A percentile compares a stretch with the other conserved stretches of the same genome.
These are phyloP conservation scores for Quadriops clusia DNA, from an alignment of 2,888 invertebrate genomes.

Conservation along the genomic window DNA sequence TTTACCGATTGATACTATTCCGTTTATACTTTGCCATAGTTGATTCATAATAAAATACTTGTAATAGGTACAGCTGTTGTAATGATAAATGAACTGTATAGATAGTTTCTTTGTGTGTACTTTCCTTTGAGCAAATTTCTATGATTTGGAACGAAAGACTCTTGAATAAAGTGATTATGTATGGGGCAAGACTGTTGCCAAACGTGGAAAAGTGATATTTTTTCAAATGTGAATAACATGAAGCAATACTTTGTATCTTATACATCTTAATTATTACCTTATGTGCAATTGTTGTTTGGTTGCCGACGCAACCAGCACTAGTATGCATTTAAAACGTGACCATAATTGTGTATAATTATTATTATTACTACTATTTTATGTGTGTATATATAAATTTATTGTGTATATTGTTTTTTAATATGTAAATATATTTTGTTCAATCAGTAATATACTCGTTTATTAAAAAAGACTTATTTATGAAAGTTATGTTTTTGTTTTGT, in stretches of 20 bases:
- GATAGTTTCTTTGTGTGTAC: conserved; percentile 6
- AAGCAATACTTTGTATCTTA: conserved; percentile 66
- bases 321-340: conserved; percentile 27
- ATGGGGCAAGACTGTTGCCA: conserved; percentile 16
- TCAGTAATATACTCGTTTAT: conserved; percentile 37
- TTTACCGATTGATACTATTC: conserved; percentile 7
- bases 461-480: too few species aligned
- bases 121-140: conserved; percentile 5
- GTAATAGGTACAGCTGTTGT: conserved; percentile 34
- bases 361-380: conserved; percentile 33
- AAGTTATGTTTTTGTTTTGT: too few species aligned
- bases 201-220: conserved; percentile 48
- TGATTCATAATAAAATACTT: conserved; percentile 15
- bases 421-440: conserved; percentile 41
- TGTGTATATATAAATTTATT: conserved; percentile 38
- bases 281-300: conserved; percentile 36
- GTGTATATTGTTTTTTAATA: conserved; percentile 40
- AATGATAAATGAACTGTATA: conserved; percentile 34
- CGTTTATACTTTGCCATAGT: conserved; percentile 21
- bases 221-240: conserved; percentile 60
- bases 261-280: conserved; percentile 40
- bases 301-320: conserved; percentile 27
- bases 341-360: conserved; percentile 30
- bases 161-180: conserved; percentile 10
- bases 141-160: conserved; percentile 8